phyloP scores from a whole-genome alignment of 2,888 invertebrate genomes.

The Sinotaia quadrata region DNA sequence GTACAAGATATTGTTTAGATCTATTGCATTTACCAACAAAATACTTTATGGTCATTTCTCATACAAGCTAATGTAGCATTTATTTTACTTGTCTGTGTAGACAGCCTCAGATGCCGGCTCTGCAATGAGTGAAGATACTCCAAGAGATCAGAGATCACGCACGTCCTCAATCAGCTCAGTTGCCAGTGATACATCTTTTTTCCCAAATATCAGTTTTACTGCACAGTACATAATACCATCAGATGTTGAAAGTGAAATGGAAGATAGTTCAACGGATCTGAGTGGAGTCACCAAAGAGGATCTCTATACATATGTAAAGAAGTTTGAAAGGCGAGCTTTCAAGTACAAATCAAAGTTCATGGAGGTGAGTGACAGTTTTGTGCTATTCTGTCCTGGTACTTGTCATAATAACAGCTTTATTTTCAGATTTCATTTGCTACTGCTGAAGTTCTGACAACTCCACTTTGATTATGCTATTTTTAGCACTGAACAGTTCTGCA shows the following conservation, averaged over 20 bases:
- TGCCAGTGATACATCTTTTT: conserved; percentile 61
- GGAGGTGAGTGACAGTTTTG: conserved; percentile 45
- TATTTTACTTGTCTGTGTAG: conserved; percentile 27
- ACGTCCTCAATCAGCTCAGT: conserved; percentile 64
- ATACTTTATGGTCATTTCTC: too few relatives aligned
- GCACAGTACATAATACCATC: conserved; percentile 59
- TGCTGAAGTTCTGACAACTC: too few relatives aligned
- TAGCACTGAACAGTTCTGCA: too few relatives aligned
- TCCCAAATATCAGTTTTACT: conserved; percentile 52
- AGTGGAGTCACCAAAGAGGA: conserved; percentile 61
- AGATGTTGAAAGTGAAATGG: conserved; percentile 64
- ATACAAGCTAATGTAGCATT: too few relatives aligned
- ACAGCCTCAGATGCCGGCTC: conserved; percentile 41
- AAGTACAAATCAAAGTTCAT: conserved; percentile 64
- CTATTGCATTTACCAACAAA: too few relatives aligned
- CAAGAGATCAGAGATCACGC: conserved; percentile 50
- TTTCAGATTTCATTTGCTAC: too few relatives aligned
- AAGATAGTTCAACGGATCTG: conserved; percentile 54
- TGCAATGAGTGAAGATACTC: conserved; percentile 55
- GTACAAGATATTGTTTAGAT: too few relatives aligned
- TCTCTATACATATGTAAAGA: conserved; percentile 58
- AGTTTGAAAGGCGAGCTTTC: conserved; percentile 59
- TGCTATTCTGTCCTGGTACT: not conserved
- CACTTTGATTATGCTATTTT: too few relatives aligned
- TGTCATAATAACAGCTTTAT: too few relatives aligned